Evolutionary conservation across 2,888 invertebrate genomes (phyloP).

Genomic region (Psylliodes chrysocephalus): DNA sequence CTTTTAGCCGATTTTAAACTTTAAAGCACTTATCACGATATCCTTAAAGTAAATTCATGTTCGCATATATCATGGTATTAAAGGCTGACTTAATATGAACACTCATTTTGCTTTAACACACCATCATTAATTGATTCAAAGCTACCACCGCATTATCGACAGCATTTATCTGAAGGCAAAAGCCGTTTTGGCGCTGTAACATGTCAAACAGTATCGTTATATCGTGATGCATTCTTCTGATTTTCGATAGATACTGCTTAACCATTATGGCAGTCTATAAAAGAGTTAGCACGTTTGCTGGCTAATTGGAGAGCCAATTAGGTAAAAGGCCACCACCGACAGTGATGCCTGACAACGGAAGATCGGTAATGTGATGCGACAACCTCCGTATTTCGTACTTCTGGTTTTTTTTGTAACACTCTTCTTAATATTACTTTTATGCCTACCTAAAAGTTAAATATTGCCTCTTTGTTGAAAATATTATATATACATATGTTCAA

Average conservation of each 20-base stretch:
- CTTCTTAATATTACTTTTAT: too few species aligned
- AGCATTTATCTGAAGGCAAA: constrained; percentile 39
- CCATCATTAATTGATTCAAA: constrained; percentile 35
- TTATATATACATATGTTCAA: too few species aligned
- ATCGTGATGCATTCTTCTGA: constrained; percentile 42
- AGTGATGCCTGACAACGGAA: constrained; percentile 33
- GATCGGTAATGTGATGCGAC: constrained; percentile 21
- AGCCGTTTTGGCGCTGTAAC: constrained; percentile 36
- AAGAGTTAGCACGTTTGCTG: constrained; percentile 44
- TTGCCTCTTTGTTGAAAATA: too few species aligned
- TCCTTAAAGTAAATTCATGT: too few species aligned
- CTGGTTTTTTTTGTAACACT: too few species aligned
- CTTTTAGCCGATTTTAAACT: too few species aligned
- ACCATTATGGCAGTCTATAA: constrained; percentile 44
- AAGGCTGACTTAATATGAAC: neutral
- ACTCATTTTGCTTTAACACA: neutral
- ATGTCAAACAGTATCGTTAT: constrained; percentile 32
- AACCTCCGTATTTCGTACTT: constrained; percentile 6
- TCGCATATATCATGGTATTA: neutral
- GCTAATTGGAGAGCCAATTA: constrained; percentile 47
- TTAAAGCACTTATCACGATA: too few species aligned
- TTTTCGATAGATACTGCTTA: constrained; percentile 39
- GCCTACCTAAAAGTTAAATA: too few species aligned
- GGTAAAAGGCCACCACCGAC: constrained; percentile 33
- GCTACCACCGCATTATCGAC: constrained; percentile 35